phyloP scores from a whole-genome alignment of 53 echinoderm and acorn worm species.

The Holothuria scabra region DNA sequence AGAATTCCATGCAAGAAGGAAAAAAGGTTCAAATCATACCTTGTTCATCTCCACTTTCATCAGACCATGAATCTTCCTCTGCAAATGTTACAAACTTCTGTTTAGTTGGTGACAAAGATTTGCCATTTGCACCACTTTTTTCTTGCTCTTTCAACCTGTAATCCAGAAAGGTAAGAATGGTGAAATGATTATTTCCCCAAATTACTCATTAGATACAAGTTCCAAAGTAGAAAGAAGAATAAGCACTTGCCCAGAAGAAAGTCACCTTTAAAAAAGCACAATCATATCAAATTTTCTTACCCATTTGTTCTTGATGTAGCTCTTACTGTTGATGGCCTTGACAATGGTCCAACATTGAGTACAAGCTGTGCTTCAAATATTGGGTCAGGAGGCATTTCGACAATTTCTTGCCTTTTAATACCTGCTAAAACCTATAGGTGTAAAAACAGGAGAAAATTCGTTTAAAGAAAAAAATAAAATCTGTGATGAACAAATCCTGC shows the following conservation, averaged over 20 bases:
- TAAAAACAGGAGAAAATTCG: conserved; percentile 1
- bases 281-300: not conserved
- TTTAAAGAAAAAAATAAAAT: too few species aligned
- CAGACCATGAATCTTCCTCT: conserved; percentile 53
- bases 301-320: conserved; percentile 3
- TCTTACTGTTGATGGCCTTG: conserved; percentile 43
- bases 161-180: not conserved
- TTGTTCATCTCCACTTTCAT: conserved; percentile 25
- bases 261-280: not conserved
- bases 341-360: conserved; percentile 77
- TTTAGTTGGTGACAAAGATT: conserved; percentile 4
- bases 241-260: not conserved
- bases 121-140: not conserved
- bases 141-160: conserved; percentile 28
- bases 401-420: conserved; percentile 89
- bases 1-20: too few species aligned
- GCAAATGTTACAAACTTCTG: conserved; percentile 91
- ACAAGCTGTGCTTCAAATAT: conserved; percentile 92
- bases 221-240: not conserved
- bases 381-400: conserved; percentile 98
- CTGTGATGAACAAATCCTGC: not conserved
- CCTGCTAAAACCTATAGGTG: conserved; percentile 79
- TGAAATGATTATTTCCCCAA: not conserved
- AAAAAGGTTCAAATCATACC: not conserved
- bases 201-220: not conserved